Evolutionary conservation across 1,140 invertebrate species (phyloP).

Genomic region (Neodiprion pinetum): DNA sequence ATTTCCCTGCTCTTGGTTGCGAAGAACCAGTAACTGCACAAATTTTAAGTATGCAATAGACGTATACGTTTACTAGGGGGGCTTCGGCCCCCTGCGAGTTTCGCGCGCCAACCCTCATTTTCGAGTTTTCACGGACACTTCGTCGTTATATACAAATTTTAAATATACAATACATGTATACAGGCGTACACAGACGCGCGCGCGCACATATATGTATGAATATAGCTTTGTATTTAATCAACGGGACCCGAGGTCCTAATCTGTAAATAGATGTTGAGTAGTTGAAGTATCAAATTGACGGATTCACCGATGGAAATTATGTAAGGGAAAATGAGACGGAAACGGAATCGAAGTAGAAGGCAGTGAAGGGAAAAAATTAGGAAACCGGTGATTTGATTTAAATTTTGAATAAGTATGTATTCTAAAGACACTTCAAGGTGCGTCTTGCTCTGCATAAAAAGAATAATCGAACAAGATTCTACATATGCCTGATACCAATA

Average conservation of each 20-base stretch:
- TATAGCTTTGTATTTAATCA: background rate
- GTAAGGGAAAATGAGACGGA: background rate
- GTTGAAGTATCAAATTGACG: background rate
- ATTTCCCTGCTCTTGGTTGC: too few relatives aligned
- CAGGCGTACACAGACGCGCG: too few relatives aligned
- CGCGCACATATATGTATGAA: background rate
- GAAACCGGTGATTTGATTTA: background rate
- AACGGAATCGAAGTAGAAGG: background rate
- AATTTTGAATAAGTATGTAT: background rate
- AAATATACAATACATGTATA: too few relatives aligned
- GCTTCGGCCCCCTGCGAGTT: too few relatives aligned
- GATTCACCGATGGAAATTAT: background rate
- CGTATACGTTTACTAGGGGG: too few relatives aligned
- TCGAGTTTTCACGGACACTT: too few relatives aligned
- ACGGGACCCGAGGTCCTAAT: background rate
- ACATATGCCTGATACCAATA: too few relatives aligned
- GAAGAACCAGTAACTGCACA: too few relatives aligned
- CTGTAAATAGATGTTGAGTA: conserved; percentile 12
- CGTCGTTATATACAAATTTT: too few relatives aligned
- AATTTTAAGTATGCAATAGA: too few relatives aligned
- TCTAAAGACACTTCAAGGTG: background rate
- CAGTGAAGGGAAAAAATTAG: background rate
- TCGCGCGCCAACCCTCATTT: too few relatives aligned
- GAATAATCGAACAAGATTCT: too few relatives aligned
- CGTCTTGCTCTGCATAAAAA: background rate